Base-by-base conservation (phyloP, 1,140 invertebrate genomes). In the Anoplophora glabripennis region DNA sequence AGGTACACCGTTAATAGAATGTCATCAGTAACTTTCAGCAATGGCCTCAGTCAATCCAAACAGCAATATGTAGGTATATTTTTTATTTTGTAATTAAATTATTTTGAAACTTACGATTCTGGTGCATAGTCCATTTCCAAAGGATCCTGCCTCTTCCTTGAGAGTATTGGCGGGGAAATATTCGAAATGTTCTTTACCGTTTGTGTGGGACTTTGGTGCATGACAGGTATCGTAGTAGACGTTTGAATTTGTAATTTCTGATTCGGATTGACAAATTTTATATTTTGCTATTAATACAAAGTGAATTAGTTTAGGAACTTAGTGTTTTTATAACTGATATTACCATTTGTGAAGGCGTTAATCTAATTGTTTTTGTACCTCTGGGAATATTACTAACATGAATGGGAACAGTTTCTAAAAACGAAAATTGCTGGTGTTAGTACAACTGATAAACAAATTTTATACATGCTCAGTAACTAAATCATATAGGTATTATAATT, bases 111-210 rank as follows among this genome's bases (percentile, higher is more conserved):
- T 55, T 42, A 65, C 63, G 80, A 83, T 76, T 86, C 85, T 66
- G 81, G 81, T 34, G 59, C 59, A 59, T 53, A 70, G 15, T 72
- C 70, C 2, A 76, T 67, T 14, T 73, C 71, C 2, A 83, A 78
- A 53, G 82, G 77, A 72, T 86, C 72, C 35, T 83, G 81, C 56
- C 84, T 77, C 75, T 86, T 87, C 48, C 85, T 74, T 41, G 81
- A 78, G 42, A 86, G 71, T 59, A 86, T 85, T 1, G 74, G 83
- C 60, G 83, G 83, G 63, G 83, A 84, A 61, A 84, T 82, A 66
- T 80, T 66, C 63, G 21, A 28, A 28, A 28, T 28, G 21, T 5
- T 28, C 21, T 72, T 76, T 79, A 80, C 63, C 74, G 72, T 63
- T 77, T 66, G 73, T 1, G 11, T 52, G 10, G 59, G 42, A 4